phyloP scores from a whole-genome alignment of 2,797 vertebrate species.

The Sebastes hopkinsi region DNA sequence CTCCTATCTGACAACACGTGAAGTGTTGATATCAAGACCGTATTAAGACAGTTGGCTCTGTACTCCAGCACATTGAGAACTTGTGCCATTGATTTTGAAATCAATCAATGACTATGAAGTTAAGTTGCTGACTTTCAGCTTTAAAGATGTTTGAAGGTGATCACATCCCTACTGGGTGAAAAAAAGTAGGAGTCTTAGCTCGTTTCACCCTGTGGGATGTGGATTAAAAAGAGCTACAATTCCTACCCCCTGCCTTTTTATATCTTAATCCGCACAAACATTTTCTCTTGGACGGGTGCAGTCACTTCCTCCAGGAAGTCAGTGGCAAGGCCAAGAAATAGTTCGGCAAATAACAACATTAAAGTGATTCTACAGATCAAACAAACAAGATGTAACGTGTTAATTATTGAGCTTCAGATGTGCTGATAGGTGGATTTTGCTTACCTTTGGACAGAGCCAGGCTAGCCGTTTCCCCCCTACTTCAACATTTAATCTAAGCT shows the following conservation, averaged over 20 bases:
- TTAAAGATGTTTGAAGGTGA: not conserved
- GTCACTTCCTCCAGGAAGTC: not conserved
- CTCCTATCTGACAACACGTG: not conserved
- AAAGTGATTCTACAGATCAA: not conserved
- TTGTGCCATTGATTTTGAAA: not conserved
- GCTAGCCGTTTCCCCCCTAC: not conserved
- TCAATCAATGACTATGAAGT: not conserved
- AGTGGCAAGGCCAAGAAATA: not conserved
- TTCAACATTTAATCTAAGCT: not conserved
- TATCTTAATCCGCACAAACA: not conserved
- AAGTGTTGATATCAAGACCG: accelerated
- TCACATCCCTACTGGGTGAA: not conserved
- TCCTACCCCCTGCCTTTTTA: not conserved
- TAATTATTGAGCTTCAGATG: not conserved
- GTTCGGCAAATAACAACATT: not conserved
- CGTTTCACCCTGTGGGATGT: not conserved
- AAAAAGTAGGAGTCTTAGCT: not conserved
- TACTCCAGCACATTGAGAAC: not conserved
- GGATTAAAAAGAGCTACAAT: not conserved
- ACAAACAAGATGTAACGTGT: not conserved
- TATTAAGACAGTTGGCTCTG: not conserved
- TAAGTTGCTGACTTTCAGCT: not conserved
- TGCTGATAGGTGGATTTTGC: not conserved
- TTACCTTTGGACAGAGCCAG: not conserved
- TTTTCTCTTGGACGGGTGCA: not conserved